Conservation (phyloP, 2,888 invertebrate genomes). For the Drosophila monieri region DNA sequence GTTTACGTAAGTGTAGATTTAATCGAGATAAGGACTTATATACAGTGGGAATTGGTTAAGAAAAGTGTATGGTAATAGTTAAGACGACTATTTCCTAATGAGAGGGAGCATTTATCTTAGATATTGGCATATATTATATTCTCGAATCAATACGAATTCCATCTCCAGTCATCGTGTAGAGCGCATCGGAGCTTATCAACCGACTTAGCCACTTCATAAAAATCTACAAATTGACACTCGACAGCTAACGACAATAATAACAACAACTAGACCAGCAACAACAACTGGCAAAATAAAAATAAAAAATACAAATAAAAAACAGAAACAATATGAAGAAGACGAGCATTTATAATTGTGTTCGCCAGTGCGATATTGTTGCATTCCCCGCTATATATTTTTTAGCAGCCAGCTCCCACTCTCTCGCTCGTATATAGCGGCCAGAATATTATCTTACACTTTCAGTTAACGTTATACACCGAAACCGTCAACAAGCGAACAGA, state of each 20-base stretch:
- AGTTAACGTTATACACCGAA: slow-evolving; percentile 63
- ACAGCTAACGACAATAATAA: slow-evolving; percentile 33
- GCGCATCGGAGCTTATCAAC: slow-evolving; percentile 34
- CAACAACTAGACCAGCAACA: slow-evolving; percentile 29
- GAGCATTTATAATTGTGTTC: slow-evolving; percentile 35
- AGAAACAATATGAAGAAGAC: slow-evolving; percentile 26
- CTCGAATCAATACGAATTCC: slow-evolving; percentile 1
- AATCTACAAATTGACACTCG: slow-evolving; percentile 39
- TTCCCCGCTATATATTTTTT: slow-evolving; percentile 21
- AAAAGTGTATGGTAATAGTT: neutral
- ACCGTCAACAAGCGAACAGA: slow-evolving; percentile 48
- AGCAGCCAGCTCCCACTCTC: slow-evolving; percentile 12
- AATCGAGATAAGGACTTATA: slow-evolving; percentile 6
- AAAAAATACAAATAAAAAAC: slow-evolving; percentile 1
- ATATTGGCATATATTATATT: neutral
- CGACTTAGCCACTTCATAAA: slow-evolving; percentile 25
- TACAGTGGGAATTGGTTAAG: neutral
- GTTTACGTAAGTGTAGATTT: slow-evolving; percentile 28
- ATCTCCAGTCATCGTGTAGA: neutral
- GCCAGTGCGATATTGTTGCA: slow-evolving; percentile 28
- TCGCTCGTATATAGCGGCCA: slow-evolving; percentile 48
- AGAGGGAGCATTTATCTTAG: neutral
- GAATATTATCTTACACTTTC: slow-evolving; percentile 64
- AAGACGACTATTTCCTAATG: neutral
- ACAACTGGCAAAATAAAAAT: slow-evolving; percentile 1